Base-by-base conservation (phyloP, 2,797 vertebrate species). In the Bufotes viridis region DNA sequence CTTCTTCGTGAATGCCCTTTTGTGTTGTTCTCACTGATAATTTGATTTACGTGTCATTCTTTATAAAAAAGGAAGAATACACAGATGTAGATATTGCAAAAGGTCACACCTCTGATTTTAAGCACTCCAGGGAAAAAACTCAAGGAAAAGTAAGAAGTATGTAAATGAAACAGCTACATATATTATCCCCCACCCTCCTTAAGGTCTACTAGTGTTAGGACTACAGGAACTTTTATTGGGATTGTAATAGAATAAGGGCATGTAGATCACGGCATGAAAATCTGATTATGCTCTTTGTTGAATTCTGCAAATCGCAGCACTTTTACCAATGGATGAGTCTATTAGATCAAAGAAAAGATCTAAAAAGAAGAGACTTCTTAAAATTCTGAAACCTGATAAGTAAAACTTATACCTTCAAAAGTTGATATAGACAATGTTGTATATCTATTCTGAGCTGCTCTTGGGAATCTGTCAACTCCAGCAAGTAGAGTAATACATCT, bases 171-270 rank as follows among this genome's bases (percentile, higher is more conserved):
- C 76, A 96, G 95, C 93, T 95, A 96, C 96, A 94, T 92, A 93
- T 92, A 93, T 65, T 91, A 74, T 63, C 17, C 69, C 53, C 91
- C 87, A 42, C 20, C 79, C 55, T 17, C 42, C 34, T 82, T 91
- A 95, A 91, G 94, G 94, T 93, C 92, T 94, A 96, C 96, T 95
- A 95, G 96, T 93, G 91, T 95, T n/a, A 96, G 96, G 94, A 96
- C 95, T 96, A 91, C 89, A 72, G 91, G 92, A 94, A 98, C 98
- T 98, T 97, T 98, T 96, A 98, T 99, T 98, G 98, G 96, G 95
- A 95, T 97, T 95, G 96, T 98, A 98, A 98, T 96, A 97, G 96
- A 98, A 98, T 98, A 98, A 98, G 96, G 96, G 94, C 96, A 96
- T 97, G 97, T 96, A 97, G 95, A 97, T 98, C 96, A 95, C 93